Conservation (phyloP, 2,113 vertebrate genomes). For the Poicephalus meyeri region DNA sequence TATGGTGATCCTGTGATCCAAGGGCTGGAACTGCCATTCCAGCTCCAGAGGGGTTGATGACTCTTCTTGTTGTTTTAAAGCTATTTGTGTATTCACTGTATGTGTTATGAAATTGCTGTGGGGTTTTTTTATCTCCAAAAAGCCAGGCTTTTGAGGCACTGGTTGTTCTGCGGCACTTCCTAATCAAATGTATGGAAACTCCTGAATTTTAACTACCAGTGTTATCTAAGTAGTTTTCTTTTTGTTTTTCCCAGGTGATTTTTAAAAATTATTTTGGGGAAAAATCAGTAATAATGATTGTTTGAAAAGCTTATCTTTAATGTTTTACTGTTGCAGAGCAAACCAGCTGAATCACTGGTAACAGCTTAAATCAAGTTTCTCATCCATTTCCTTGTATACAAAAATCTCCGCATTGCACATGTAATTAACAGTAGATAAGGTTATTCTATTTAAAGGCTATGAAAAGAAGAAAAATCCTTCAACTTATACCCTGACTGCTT, state of each 20-base stretch:
- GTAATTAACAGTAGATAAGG: not conserved
- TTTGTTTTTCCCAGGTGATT: not conserved
- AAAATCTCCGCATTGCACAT: not conserved
- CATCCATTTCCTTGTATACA: not conserved
- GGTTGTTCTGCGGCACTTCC: not conserved
- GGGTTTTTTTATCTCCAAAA: not conserved
- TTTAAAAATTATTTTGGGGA: not conserved
- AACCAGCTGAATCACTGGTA: constrained; percentile 19
- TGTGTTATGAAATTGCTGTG: not conserved
- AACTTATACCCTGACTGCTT: not conserved
- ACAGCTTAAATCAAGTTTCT: not conserved
- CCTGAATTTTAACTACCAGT: not conserved
- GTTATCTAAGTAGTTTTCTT: not conserved
- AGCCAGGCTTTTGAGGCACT: not conserved
- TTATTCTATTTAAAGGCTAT: not conserved
- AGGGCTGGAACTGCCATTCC: not conserved
- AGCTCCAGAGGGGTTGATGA: not conserved
- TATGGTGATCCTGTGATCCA: not conserved
- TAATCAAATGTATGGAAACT: not conserved
- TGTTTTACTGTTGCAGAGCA: not conserved
- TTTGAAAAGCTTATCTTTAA: not conserved
- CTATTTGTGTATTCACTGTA: constrained; percentile 1
- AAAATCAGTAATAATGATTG: not conserved
- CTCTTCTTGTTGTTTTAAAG: not conserved
- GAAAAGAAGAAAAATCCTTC: not conserved